Evolutionary conservation across 30 jellyfish, hydroid and myxozoan genomes (phyloP).

Genomic region (Aurelia sp.): DNA sequence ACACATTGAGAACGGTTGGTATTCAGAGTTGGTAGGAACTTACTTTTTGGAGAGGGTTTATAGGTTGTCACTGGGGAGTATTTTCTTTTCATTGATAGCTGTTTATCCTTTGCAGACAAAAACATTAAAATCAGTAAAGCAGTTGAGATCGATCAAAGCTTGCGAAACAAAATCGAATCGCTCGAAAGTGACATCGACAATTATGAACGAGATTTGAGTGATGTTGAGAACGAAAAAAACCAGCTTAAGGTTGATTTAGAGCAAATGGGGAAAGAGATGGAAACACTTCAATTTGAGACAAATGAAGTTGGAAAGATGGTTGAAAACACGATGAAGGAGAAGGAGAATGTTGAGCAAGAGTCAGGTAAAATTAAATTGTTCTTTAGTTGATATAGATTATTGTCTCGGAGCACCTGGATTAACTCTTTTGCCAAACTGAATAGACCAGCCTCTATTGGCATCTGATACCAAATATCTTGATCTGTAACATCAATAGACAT

Average conservation of each 20-base stretch:
- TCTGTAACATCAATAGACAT: no score
- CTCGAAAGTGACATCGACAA: conserved; percentile 21
- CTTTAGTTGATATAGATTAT: no score
- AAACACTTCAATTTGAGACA: no score
- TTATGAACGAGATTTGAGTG: conserved; percentile 40
- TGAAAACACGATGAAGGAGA: neutral
- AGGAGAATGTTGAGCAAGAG: neutral
- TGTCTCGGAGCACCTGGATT: no score
- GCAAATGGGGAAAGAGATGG: conserved; percentile 13
- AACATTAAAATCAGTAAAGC: conserved; percentile 56
- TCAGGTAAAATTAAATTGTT: conserved; percentile 1
- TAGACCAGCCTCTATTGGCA: no score
- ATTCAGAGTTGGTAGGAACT: no score
- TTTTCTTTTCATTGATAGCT: neutral
- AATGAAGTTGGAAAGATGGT: no score
- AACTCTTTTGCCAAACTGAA: no score
- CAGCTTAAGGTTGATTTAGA: conserved; percentile 3
- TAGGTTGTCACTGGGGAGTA: no score
- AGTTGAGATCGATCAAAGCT: conserved; percentile 48
- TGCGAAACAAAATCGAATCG: conserved; percentile 31
- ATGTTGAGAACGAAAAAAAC: conserved; percentile 35
- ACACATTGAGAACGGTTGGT: no score
- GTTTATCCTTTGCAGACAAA: conserved; percentile 32
- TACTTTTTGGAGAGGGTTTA: no score
- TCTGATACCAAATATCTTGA: no score